Percentiles rank a stretch among this genome's conserved stretches.
Evolutionary conservation across 2,113 vertebrate species (phyloP).

Genomic region (Hoplias malabaricus): DNA sequence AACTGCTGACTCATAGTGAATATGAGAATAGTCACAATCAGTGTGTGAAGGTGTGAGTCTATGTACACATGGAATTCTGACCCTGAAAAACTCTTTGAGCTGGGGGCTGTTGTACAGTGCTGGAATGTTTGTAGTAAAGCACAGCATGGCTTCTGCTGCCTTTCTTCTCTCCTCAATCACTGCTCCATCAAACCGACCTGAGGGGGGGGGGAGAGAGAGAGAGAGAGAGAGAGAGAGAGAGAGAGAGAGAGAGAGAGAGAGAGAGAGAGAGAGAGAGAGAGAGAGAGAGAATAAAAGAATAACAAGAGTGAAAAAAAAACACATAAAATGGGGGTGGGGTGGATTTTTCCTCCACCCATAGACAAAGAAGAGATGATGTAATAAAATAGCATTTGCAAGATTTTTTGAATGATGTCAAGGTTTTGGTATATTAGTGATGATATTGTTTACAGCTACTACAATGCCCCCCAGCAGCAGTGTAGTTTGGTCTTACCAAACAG

Average conservation of each 20-base stretch:
- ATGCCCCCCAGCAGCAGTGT: neutral
- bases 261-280: too few relatives aligned
- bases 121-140: slow-evolving; percentile 80
- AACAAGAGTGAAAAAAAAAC: neutral
- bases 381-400: too few relatives aligned
- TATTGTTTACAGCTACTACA: too few relatives aligned
- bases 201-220: neutral
- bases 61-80: slow-evolving; percentile 46
- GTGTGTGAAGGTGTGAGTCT: neutral
- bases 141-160: slow-evolving; percentile 81
- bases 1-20: neutral
- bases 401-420: too few relatives aligned
- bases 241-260: neutral
- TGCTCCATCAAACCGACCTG: slow-evolving; percentile 84
- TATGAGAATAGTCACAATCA: neutral
- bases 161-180: slow-evolving; percentile 87
- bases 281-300: too few relatives aligned
- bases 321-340: too few relatives aligned
- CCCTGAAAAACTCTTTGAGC: slow-evolving; percentile 88
- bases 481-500: slow-evolving; percentile 77
- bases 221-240: neutral
- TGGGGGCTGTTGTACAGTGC: slow-evolving; percentile 91
- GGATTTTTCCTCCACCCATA: too few relatives aligned
- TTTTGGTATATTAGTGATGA: too few relatives aligned
- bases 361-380: too few relatives aligned